A percentile compares a stretch with the other conserved stretches of the same genome.
These are phyloP conservation scores for Danio jaintianensis DNA, from an alignment of 2,797 vertebrate species.

Conservation along the genomic window DNA sequence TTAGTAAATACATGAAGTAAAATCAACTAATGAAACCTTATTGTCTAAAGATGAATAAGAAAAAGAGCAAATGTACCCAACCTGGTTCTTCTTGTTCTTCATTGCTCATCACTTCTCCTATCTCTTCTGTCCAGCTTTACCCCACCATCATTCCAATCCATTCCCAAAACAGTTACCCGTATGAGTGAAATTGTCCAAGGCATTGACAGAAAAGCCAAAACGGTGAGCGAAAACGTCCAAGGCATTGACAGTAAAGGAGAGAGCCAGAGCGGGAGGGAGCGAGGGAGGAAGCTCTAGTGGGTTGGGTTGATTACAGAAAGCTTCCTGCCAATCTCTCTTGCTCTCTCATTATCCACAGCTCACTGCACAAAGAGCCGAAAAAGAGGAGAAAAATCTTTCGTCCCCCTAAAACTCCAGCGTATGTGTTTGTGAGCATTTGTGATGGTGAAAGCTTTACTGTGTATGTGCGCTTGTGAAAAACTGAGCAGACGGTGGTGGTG, in stretches of 20 bases:
- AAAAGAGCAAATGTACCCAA: constrained; percentile 3
- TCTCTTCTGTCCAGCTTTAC: constrained; percentile 28
- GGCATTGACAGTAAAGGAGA: constrained; percentile 28
- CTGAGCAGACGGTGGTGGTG: constrained; percentile 44
- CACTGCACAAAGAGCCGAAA: constrained; percentile 8
- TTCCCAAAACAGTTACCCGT: constrained; percentile 40
- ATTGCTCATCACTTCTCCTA: constrained; percentile 32
- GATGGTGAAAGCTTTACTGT: constrained; percentile 9
- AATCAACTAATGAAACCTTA: no score
- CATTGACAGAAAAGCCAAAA: constrained; percentile 23
- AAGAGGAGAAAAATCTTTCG: not conserved
- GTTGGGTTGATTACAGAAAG: constrained; percentile 44
- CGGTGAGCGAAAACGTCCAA: not conserved
- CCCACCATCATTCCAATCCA: constrained; percentile 26
- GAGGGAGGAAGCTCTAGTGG: constrained; percentile 18
- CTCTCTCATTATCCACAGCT: constrained; percentile 49
- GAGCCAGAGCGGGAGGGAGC: constrained; percentile 12
- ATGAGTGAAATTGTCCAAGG: constrained; percentile 17
- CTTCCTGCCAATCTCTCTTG: not conserved
- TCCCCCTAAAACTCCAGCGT: not conserved
- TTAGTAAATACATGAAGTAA: no score
- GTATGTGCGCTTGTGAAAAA: constrained; percentile 10
- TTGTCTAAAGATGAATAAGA: no score
- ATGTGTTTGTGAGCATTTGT: constrained; percentile 15
- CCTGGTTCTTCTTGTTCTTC: constrained; percentile 35